Conservation (phyloP, 2,797 vertebrate genomes). For the Eulemur albifrons region DNA sequence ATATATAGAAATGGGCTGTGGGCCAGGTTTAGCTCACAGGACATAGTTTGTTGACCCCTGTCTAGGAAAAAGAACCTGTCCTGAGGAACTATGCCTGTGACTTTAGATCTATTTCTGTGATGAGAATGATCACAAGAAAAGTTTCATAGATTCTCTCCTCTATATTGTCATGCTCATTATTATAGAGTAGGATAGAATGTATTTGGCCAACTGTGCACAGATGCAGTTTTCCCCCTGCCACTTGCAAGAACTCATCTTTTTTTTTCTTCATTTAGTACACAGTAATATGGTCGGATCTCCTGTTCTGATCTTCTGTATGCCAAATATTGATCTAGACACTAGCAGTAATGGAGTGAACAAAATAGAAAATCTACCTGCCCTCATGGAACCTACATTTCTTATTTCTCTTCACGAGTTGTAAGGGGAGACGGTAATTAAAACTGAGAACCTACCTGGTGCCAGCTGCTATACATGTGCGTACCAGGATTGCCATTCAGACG, state of each 20-base stretch:
- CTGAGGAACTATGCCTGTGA: not conserved
- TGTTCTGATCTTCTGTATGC: not conserved
- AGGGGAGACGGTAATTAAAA: not conserved
- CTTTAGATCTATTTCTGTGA: not conserved
- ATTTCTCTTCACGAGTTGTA: not conserved
- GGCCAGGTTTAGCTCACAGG: not conserved
- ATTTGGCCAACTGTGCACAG: not conserved
- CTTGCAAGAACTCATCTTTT: not conserved
- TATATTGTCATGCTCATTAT: not conserved
- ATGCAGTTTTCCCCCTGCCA: not conserved
- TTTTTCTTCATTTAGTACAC: not conserved
- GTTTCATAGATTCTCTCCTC: not conserved
- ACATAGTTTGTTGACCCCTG: not conserved
- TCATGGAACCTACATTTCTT: not conserved
- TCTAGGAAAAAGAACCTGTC: not conserved
- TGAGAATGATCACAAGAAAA: not conserved
- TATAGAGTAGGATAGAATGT: not conserved
- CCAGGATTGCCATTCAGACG: not conserved
- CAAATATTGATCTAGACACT: not conserved
- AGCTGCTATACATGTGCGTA: rapidly evolving
- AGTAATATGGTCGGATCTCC: not conserved
- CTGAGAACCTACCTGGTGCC: no score
- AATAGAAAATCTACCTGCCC: not conserved
- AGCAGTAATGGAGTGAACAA: not conserved
- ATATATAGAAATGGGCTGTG: not conserved